phyloP scores from a whole-genome alignment of 2,113 vertebrate genomes.

The Verasper variegatus region DNA sequence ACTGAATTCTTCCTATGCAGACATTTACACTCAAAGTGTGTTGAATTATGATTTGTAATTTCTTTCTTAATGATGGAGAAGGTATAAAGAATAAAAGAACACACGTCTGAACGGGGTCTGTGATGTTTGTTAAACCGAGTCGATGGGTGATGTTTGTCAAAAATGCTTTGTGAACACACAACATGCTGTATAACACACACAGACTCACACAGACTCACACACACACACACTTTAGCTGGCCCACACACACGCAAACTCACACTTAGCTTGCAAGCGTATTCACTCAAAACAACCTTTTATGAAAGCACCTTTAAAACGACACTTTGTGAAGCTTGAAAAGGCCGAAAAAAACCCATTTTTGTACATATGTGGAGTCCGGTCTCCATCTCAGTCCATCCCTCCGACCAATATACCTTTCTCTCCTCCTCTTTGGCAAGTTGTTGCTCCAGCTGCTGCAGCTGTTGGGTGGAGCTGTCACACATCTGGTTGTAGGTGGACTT shows the following conservation, averaged over 20 bases:
- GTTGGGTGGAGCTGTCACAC: slow-evolving; percentile 86
- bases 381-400: background rate
- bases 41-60: background rate
- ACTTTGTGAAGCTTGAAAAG: slow-evolving; percentile 22
- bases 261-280: slow-evolving; percentile 50
- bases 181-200: slow-evolving; percentile 69
- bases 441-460: slow-evolving; percentile 92
- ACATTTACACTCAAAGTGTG: background rate
- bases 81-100: background rate
- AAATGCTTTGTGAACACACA: slow-evolving; percentile 74
- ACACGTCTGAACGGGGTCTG: slow-evolving; percentile 67
- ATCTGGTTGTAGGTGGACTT: slow-evolving; percentile 89
- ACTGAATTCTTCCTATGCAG: background rate
- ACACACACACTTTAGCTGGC: slow-evolving; percentile 21
- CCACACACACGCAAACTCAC: slow-evolving; percentile 5
- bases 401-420: slow-evolving; percentile 87
- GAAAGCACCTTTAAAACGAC: background rate
- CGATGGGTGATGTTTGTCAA: slow-evolving; percentile 67
- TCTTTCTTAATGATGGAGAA: background rate
- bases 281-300: slow-evolving; percentile 34
- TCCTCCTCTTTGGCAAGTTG: slow-evolving; percentile 92
- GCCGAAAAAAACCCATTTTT: background rate
- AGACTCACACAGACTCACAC: slow-evolving; percentile 22
- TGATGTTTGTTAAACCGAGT: slow-evolving; percentile 66
- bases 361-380: no score